Conservation (phyloP, 2,113 vertebrate species). For the Caretta caretta region DNA sequence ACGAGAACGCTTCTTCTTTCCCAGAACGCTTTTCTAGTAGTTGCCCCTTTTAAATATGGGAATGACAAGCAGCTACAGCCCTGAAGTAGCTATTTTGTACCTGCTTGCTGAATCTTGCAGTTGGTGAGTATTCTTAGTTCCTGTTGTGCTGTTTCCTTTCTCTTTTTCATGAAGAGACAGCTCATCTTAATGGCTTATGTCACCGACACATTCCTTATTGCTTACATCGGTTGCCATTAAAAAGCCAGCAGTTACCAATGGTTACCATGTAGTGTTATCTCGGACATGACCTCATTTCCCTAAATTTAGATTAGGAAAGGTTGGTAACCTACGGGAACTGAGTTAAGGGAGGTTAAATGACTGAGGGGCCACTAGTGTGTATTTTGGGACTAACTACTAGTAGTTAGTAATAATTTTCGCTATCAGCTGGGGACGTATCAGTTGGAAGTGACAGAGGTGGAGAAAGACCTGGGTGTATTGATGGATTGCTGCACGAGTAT, state of each 20-base stretch:
- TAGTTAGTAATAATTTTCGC: background rate
- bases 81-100: constrained; percentile 35
- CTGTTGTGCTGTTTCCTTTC: constrained; percentile 30
- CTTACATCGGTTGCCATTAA: constrained; percentile 10
- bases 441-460: background rate
- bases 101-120: constrained; percentile 34
- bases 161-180: constrained; percentile 49
- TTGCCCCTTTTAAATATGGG: background rate
- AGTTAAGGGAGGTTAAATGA: background rate
- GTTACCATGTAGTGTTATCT: background rate
- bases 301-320: background rate
- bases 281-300: background rate
- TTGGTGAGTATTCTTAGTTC: constrained; percentile 35
- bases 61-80: background rate
- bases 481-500: background rate
- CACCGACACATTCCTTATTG: constrained; percentile 26
- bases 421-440: background rate
- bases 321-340: background rate
- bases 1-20: too few relatives aligned
- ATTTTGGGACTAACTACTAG: background rate
- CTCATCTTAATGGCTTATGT: constrained; percentile 37
- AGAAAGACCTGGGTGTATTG: background rate
- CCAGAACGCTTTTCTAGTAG: constrained; percentile 14
- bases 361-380: background rate
- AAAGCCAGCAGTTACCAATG: constrained; percentile 7